Base-by-base conservation (phyloP, 2,113 vertebrate species). In the Siniperca chuatsi region DNA sequence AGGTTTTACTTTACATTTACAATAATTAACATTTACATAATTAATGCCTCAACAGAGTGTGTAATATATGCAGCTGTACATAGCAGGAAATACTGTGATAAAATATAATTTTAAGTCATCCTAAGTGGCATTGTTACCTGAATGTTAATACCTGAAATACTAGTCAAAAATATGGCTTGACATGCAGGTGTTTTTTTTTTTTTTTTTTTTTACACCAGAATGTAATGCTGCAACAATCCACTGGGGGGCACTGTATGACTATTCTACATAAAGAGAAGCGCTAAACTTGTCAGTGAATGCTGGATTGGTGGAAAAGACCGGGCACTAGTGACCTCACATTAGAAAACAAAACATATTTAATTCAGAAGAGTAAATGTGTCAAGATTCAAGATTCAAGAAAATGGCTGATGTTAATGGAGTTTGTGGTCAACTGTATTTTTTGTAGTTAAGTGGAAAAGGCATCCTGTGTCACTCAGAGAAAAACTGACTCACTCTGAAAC, bases 21-120 rank as follows among this genome's bases (percentile, higher is more conserved):
- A 52, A 18, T 54, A 48, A 15, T 76, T 83, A 44, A 78, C 69
- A 73, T 85, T 61, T 71, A 62, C 16, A 29, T 9, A 65, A 61
- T 21, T 2, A n/a, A 40, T 62, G 40, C 48, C 72, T 75, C 76
- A 66, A 52, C 33, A 69, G 61, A 81, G 75, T 62, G 40, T 85
- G 62, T 87, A 85, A 85, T 71, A 90, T 84, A 84, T 87, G 58
- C 68, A 70, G 18, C 62, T 87, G 81, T 92, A 88, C 54, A 90
- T 89, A 89, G 29, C 69, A 84, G 37, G 33, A 85, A 65, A 78
- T 85, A 78, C 67, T 89, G 64, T 84, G 25, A 62, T 83, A 57
- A 78, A 89, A 60, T 46, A 61, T 29, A 11, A n/a, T 79, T 72
- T 54, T 52, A 55, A 50, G 46, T 48, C 15, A 82, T 81, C 42